Conservation (phyloP, 2,797 vertebrate genomes). For the Octomys mimax region DNA sequence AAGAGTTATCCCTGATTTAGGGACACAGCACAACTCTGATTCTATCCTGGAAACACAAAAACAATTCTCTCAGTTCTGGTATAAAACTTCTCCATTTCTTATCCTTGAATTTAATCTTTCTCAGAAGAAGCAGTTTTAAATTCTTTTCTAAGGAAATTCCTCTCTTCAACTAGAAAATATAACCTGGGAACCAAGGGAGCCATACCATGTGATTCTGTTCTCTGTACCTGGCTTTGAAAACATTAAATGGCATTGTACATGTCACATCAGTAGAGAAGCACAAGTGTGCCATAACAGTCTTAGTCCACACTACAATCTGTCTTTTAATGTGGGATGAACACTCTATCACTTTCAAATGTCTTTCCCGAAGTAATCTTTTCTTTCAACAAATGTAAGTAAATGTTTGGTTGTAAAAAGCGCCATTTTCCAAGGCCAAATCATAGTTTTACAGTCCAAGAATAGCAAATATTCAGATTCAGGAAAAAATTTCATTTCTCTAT, state of each 20-base stretch:
- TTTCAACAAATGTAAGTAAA: conserved; percentile 22
- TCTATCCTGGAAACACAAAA: not conserved
- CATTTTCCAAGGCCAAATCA: conserved; percentile 40
- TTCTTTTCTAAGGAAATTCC: conserved; percentile 38
- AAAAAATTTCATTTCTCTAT: not conserved
- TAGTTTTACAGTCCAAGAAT: not conserved
- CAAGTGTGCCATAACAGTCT: not conserved
- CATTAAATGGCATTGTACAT: not conserved
- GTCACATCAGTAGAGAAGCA: not conserved
- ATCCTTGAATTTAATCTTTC: not conserved
- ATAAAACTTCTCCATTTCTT: conserved; percentile 18
- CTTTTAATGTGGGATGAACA: not conserved
- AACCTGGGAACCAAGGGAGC: not conserved
- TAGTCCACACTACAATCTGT: not conserved
- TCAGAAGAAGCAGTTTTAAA: not conserved
- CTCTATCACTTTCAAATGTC: not conserved
- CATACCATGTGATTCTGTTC: not conserved
- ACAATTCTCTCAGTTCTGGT: not conserved
- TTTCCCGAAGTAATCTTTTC: not conserved
- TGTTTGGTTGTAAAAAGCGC: not conserved
- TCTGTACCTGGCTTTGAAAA: not conserved
- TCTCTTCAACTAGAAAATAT: conserved; percentile 5
- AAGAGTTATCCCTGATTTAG: not conserved
- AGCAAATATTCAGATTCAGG: conserved; percentile 40
- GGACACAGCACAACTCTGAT: not conserved